Evolutionary conservation across 2,888 invertebrate genomes (phyloP).

Genomic region (Neoascia interrupta): DNA sequence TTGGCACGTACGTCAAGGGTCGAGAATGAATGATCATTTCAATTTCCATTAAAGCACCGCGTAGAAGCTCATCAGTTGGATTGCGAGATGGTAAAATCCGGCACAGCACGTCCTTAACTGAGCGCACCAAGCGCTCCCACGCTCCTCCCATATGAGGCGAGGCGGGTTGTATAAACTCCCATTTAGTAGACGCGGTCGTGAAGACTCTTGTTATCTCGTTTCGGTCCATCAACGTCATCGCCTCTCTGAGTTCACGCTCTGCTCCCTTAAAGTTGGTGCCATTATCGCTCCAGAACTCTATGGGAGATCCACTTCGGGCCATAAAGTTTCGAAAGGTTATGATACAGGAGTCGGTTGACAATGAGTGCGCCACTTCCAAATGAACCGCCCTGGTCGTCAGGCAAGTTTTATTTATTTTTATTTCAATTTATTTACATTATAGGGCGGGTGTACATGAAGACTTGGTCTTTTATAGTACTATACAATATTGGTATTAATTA

Average conservation of each 20-base stretch:
- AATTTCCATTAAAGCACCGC: too few relatives aligned
- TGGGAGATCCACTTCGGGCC: not conserved
- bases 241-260: not conserved
- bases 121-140: constrained; percentile 20
- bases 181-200: not conserved
- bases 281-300: not conserved
- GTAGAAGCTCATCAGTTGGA: too few relatives aligned
- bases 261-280: not conserved
- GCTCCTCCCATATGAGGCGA: not conserved
- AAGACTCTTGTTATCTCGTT: not conserved
- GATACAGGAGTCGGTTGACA: not conserved
- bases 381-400: constrained; percentile 47
- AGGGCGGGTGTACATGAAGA: too few relatives aligned
- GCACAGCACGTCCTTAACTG: too few relatives aligned
- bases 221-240: not conserved
- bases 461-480: too few relatives aligned
- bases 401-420: too few relatives aligned
- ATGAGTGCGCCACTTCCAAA: not conserved
- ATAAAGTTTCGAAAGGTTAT: not conserved
- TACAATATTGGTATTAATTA: too few relatives aligned
- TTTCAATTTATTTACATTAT: too few relatives aligned
- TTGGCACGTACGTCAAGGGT: too few relatives aligned
- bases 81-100: too few relatives aligned
- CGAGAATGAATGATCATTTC: too few relatives aligned
- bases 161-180: not conserved